Conservation (phyloP, 2,113 vertebrate species). For the Cyanoliseus patagonus region DNA sequence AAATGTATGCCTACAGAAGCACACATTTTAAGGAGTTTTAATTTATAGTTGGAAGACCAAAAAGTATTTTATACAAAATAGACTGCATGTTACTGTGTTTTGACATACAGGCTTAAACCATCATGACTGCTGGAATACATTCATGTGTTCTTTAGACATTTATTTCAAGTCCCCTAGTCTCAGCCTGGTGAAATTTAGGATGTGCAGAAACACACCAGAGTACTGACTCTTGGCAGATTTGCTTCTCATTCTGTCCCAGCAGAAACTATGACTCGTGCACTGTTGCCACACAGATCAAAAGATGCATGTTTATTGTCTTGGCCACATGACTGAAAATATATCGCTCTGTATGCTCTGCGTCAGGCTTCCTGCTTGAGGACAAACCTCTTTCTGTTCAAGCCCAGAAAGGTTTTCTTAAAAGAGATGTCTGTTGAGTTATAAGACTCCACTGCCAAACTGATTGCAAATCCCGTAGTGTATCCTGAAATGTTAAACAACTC, state of each 20-base stretch:
- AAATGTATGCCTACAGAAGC: conserved; percentile 44
- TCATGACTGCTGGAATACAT: conserved; percentile 63
- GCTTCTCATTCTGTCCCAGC: conserved; percentile 54
- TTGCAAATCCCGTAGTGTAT: conserved; percentile 64
- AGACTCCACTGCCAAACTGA: conserved; percentile 22
- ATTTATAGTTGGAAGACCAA: conserved; percentile 61
- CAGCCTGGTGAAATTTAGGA: conserved; percentile 74
- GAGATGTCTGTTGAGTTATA: conserved; percentile 55
- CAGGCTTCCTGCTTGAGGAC: conserved; percentile 71
- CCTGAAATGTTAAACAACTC: conserved; percentile 60
- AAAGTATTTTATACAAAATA: conserved; percentile 61
- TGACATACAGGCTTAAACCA: conserved; percentile 71
- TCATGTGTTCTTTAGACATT: conserved; percentile 72
- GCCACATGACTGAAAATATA: conserved; percentile 69
- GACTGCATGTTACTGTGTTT: conserved; percentile 69
- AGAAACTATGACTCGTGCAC: conserved; percentile 33
- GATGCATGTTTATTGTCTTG: conserved; percentile 73
- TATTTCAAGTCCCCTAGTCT: conserved; percentile 68
- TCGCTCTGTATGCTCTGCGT: conserved; percentile 18
- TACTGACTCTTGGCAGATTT: conserved; percentile 68
- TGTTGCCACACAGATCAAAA: conserved; percentile 74
- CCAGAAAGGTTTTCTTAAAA: conserved; percentile 57
- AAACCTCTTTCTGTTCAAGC: conserved; percentile 73
- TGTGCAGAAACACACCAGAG: conserved; percentile 57
- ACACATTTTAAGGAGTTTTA: conserved; percentile 50